Conservation (phyloP, 2,113 vertebrate species). For the Sorex fumeus region DNA sequence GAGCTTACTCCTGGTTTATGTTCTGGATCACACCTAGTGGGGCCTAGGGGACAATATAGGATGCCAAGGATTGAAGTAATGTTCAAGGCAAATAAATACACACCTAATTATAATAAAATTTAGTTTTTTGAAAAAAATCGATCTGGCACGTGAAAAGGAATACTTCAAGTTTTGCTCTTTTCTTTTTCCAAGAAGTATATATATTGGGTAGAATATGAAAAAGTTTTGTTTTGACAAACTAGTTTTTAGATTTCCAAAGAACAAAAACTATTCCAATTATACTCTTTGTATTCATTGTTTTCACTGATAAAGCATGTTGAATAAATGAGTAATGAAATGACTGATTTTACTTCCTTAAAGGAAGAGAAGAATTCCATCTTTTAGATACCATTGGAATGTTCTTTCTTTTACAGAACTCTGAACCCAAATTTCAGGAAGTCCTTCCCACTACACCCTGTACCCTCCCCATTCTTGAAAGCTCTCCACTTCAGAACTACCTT, state of each 20-base stretch:
- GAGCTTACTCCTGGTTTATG: too few species aligned
- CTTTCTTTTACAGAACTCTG: slow-evolving; percentile 40
- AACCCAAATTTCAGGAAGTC: slow-evolving; percentile 3
- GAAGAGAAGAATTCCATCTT: not conserved
- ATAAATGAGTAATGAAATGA: not conserved
- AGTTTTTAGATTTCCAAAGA: not conserved
- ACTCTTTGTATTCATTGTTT: too few species aligned
- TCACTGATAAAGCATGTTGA: not conserved
- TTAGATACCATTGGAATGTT: not conserved
- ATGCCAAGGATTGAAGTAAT: too few species aligned
- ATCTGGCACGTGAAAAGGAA: not conserved
- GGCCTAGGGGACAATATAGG: too few species aligned
- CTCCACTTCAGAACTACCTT: not conserved
- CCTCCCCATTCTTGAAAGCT: not conserved
- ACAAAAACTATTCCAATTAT: not conserved
- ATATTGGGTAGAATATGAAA: too few species aligned
- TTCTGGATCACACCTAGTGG: too few species aligned
- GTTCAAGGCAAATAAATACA: too few species aligned
- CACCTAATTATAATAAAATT: too few species aligned
- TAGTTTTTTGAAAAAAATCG: not conserved
- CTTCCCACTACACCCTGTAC: not conserved
- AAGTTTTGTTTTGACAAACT: not conserved
- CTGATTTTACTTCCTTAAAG: slow-evolving; percentile 32
- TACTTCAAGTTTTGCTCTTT: not conserved
- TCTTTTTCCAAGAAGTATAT: not conserved